Percentiles rank a stretch among this genome's conserved stretches.
These are phyloP conservation scores for Caenorhabditis sp. DNA, from an alignment of 2,888 invertebrate species.

Conservation along the genomic window DNA sequence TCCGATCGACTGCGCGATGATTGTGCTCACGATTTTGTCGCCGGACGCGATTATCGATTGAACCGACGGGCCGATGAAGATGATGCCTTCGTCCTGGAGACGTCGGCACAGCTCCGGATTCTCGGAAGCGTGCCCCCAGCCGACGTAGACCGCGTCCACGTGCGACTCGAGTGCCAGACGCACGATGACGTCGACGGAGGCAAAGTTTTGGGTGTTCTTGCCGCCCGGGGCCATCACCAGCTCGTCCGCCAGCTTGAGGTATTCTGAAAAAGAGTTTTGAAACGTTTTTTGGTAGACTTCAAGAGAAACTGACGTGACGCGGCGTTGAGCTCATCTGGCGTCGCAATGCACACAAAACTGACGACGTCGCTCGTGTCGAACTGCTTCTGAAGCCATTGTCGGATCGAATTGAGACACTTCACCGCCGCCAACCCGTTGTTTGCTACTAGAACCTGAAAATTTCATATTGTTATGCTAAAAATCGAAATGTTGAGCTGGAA, in stretches of 20 bases:
- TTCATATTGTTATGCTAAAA: neutral
- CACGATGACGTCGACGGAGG: constrained; percentile 96
- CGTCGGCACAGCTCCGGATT: constrained; percentile 97
- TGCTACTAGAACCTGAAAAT: constrained; percentile 51
- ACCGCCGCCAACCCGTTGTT: constrained; percentile 57
- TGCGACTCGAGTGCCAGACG: constrained; percentile 86
- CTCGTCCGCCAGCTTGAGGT: constrained; percentile 98
- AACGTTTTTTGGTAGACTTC: neutral
- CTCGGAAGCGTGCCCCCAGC: constrained; percentile 99
- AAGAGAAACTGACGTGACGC: constrained; percentile 31
- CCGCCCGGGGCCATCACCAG: constrained; percentile 98
- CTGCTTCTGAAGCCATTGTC: constrained; percentile 42
- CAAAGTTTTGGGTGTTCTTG: constrained; percentile 98
- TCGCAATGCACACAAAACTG: constrained; percentile 51
- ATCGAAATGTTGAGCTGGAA: neutral
- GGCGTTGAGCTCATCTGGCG: constrained; percentile 43
- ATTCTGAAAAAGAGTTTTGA: constrained; percentile 84
- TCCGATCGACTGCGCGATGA: constrained; percentile 92
- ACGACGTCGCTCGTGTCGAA: constrained; percentile 19
- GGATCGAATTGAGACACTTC: constrained; percentile 48
- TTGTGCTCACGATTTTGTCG: constrained; percentile 98
- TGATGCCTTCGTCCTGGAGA: constrained; percentile 90
- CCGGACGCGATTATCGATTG: constrained; percentile 98
- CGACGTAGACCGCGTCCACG: constrained; percentile 93
- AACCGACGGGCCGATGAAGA: constrained; percentile 92